phyloP scores from a whole-genome alignment of 2,797 vertebrate genomes.

The Vespertilio murinus region DNA sequence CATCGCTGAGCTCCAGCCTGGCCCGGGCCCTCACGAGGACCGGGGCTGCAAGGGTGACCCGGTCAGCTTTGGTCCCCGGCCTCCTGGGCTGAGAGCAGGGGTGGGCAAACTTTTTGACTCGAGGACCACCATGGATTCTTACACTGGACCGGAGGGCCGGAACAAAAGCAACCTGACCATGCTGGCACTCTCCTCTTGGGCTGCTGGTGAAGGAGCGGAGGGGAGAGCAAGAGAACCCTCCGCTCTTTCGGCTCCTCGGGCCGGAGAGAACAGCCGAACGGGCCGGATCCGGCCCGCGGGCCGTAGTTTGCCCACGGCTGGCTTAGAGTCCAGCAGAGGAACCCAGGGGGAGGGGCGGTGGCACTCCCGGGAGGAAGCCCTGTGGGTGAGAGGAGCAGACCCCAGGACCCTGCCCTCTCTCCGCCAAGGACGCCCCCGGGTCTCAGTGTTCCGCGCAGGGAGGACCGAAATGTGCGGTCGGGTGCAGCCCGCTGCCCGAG shows the following conservation, averaged over 20 bases:
- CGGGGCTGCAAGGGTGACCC: background rate
- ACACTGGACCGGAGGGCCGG: too few species aligned
- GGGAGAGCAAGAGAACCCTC: too few species aligned
- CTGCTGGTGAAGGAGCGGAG: too few species aligned
- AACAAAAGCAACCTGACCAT: too few species aligned
- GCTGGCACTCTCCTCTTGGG: too few species aligned
- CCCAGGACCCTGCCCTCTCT: accelerated
- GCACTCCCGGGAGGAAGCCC: background rate
- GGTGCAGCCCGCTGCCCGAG: background rate
- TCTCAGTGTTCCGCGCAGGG: background rate
- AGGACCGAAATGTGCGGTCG: background rate
- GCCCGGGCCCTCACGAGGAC: background rate
- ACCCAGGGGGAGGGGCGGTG: too few species aligned
- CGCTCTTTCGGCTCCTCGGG: too few species aligned
- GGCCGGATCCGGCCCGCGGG: too few species aligned
- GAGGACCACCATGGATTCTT: too few species aligned
- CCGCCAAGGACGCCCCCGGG: background rate
- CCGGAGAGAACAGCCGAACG: too few species aligned
- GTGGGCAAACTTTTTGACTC: too few species aligned
- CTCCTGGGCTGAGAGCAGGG: background rate
- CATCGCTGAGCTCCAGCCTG: background rate
- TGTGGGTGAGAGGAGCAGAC: accelerated
- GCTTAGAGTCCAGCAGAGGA: background rate
- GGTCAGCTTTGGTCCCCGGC: background rate
- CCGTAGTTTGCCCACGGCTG: too few species aligned